Conservation (phyloP, 2,113 vertebrate species). For the Dipodomys ordii region DNA sequence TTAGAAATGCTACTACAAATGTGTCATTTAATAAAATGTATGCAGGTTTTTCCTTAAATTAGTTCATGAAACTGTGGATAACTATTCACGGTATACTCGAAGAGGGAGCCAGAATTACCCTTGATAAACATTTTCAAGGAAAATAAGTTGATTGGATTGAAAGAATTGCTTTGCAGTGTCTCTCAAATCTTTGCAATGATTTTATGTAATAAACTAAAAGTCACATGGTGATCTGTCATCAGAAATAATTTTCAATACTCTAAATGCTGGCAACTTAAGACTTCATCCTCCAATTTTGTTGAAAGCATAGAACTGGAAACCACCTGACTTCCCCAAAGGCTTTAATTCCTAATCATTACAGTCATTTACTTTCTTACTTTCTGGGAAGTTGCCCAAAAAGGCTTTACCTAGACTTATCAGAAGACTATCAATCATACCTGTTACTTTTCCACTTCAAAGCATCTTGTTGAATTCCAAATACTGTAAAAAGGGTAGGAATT, state of each 20-base stretch:
- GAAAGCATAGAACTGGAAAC: conserved; percentile 44
- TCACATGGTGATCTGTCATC: background rate
- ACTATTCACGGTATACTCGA: background rate
- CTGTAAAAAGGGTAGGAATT: background rate
- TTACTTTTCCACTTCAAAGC: background rate
- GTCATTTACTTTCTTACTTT: conserved; percentile 10
- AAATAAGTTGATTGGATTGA: background rate
- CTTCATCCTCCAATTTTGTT: conserved; percentile 21
- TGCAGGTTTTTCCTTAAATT: background rate
- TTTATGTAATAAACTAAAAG: background rate
- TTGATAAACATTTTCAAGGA: background rate
- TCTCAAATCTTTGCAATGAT: background rate
- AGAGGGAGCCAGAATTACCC: background rate
- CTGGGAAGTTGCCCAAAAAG: conserved; percentile 49
- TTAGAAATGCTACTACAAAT: conserved; percentile 49
- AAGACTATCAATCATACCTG: background rate
- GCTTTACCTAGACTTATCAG: background rate
- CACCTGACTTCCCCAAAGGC: background rate
- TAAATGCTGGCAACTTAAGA: background rate
- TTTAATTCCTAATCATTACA: conserved; percentile 31
- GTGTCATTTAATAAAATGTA: conserved; percentile 53
- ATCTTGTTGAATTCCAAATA: background rate
- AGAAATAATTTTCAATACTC: background rate
- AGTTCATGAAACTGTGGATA: background rate
- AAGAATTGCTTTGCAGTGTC: background rate